A percentile compares a stretch with the other conserved stretches of the same genome.
Conservation (phyloP, 2,888 invertebrate genomes). For the Drosophila ochracea region DNA sequence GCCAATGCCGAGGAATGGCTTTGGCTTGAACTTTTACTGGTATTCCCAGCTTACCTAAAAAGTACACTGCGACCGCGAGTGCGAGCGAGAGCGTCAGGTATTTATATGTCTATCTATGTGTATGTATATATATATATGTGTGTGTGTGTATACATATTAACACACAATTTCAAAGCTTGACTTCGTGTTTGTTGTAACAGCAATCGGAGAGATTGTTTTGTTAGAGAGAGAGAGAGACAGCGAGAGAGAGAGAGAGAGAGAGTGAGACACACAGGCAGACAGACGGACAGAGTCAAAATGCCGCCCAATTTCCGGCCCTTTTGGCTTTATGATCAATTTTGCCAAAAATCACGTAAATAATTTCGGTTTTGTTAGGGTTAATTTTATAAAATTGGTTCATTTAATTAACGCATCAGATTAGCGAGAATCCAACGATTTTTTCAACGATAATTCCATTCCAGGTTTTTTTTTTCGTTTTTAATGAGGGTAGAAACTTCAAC, state of each 20-base stretch:
- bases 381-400: not conserved
- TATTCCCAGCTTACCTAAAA: slow-evolving; percentile 60
- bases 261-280: not conserved
- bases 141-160: not conserved
- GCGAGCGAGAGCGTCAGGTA: slow-evolving; percentile 29
- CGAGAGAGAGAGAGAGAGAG: not conserved
- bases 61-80: slow-evolving; percentile 14
- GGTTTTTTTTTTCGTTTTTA: slow-evolving; percentile 13
- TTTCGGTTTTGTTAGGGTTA: not conserved
- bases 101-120: slow-evolving; percentile 6
- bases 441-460: not conserved
- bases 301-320: not conserved
- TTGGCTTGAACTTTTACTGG: slow-evolving; percentile 58
- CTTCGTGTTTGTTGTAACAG: not conserved
- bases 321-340: not conserved
- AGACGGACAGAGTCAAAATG: not conserved
- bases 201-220: not conserved
- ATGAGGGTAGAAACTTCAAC: slow-evolving; percentile 28
- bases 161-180: not conserved
- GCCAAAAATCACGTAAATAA: not conserved
- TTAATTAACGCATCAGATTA: not conserved
- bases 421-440: not conserved
- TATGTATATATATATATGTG: not conserved
- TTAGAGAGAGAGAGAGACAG: no score
- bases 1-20: slow-evolving; percentile 68